Evolutionary conservation across 1,140 invertebrate genomes (phyloP).

Genomic region (Spodoptera litura): DNA sequence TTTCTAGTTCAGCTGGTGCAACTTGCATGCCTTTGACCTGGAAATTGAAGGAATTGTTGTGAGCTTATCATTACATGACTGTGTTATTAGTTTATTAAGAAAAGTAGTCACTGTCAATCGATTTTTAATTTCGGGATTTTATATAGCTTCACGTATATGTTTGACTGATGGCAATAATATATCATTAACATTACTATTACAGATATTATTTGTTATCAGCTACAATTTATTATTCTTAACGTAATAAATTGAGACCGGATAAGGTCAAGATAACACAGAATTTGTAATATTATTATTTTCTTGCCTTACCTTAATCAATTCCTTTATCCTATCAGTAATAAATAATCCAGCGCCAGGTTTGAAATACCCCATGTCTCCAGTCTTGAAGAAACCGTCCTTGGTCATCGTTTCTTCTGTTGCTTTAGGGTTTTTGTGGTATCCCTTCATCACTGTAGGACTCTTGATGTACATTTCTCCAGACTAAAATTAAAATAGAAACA

Average conservation of each 20-base stretch:
- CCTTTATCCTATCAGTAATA: constrained; percentile 91
- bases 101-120: no score
- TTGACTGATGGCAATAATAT: no score
- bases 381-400: constrained; percentile 90
- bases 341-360: constrained; percentile 88
- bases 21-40: constrained; percentile 91
- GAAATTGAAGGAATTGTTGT: not conserved
- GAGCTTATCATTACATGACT: not conserved
- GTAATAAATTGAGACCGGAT: no score
- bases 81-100: no score
- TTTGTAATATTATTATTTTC: no score
- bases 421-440: constrained; percentile 87
- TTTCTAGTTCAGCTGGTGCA: constrained; percentile 95
- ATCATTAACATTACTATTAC: no score
- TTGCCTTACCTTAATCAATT: constrained; percentile 88
- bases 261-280: no score
- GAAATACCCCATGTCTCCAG: constrained; percentile 91
- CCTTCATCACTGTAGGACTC: constrained; percentile 91
- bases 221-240: no score
- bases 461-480: constrained; percentile 90
- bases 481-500: constrained; percentile 60
- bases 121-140: no score
- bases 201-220: no score
- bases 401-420: constrained; percentile 89
- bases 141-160: no score